Conservation (phyloP, 92 coral and sea anemone species). For the Palythoa heliodiscus region DNA sequence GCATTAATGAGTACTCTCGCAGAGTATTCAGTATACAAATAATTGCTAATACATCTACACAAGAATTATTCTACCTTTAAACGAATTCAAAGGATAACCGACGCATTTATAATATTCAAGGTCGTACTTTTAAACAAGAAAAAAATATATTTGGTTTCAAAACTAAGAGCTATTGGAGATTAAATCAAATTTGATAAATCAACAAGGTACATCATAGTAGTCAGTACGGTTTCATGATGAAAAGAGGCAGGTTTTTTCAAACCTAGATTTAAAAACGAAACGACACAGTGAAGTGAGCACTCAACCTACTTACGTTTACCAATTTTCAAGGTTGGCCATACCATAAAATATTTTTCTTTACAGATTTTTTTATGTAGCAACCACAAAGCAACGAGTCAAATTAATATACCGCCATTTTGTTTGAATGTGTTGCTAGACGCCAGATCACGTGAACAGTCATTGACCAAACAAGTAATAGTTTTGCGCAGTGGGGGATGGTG, state of each 20-base stretch:
- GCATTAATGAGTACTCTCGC: not conserved
- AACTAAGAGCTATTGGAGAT: not conserved
- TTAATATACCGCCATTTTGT: constrained; percentile 43
- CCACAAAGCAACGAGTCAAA: constrained; percentile 33
- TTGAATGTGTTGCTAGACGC: constrained; percentile 52
- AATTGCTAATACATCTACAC: not conserved
- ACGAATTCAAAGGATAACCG: not conserved
- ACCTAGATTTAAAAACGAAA: not conserved
- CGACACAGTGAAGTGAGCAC: not conserved
- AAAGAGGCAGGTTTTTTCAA: not conserved
- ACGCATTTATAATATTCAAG: not conserved
- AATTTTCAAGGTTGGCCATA: not conserved
- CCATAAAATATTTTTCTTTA: not conserved
- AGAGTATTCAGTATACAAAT: not conserved
- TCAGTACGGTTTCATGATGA: not conserved
- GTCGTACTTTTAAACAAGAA: not conserved
- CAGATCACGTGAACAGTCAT: constrained; percentile 37
- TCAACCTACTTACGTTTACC: not conserved
- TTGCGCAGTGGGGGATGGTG: not conserved
- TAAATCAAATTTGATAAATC: not conserved
- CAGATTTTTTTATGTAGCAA: constrained; percentile 29
- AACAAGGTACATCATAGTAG: not conserved
- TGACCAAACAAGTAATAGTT: not conserved
- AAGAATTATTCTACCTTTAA: not conserved
- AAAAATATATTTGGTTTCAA: not conserved